These are phyloP conservation scores for Psittacula echo DNA, from an alignment of 2,797 vertebrate species.

Conservation along the genomic window DNA sequence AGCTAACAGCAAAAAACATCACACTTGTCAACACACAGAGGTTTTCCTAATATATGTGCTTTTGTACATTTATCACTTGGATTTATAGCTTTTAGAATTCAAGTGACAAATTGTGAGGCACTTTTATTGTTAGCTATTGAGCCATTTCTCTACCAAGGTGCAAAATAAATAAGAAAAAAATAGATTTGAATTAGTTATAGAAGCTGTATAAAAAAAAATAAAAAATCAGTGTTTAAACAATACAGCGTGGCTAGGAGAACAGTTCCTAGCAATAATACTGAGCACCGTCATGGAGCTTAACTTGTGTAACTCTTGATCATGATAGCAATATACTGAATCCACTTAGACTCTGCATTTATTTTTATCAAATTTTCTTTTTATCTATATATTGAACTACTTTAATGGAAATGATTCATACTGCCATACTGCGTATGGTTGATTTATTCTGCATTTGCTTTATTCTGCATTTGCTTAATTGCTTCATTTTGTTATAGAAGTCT, in stretches of 20 bases:
- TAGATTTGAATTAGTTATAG: background rate
- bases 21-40: background rate
- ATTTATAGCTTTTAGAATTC: constrained; percentile 11
- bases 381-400: constrained; percentile 38
- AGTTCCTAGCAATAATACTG: background rate
- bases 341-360: constrained; percentile 4
- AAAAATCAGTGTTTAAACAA: constrained; percentile 6
- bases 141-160: background rate
- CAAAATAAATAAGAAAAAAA: background rate
- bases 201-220: background rate
- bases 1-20: background rate
- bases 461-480: constrained; percentile 55
- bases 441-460: constrained; percentile 68
- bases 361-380: constrained; percentile 57
- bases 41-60: background rate
- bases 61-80: background rate
- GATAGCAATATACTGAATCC: background rate
- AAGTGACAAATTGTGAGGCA: background rate
- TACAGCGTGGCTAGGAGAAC: background rate
- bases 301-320: background rate
- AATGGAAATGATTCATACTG: constrained; percentile 55
- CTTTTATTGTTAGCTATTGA: background rate
- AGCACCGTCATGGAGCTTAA: background rate
- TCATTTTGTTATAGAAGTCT: constrained; percentile 39
- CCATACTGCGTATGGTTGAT: background rate